These are phyloP conservation scores for Notodonta dromedarius DNA, from an alignment of 2,888 invertebrate genomes.

Conservation along the genomic window DNA sequence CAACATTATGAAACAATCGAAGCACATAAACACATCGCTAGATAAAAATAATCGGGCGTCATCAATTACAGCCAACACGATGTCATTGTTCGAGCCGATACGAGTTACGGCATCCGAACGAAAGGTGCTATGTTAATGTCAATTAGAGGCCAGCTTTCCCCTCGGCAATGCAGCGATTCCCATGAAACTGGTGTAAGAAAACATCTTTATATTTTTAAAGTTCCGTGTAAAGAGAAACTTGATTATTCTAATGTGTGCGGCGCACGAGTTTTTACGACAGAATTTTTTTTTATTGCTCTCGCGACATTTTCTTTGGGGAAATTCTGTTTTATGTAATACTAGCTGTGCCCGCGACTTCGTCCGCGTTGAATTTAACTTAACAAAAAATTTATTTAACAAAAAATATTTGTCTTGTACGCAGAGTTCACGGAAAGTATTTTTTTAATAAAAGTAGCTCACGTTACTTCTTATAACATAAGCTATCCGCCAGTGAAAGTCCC, in stretches of 20 bases:
- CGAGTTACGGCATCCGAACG: constrained; percentile 46
- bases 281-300: constrained; percentile 4
- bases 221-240: constrained; percentile 33
- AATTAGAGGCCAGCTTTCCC: constrained; percentile 65
- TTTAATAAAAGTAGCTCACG: too few relatives aligned
- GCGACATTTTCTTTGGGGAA: not conserved
- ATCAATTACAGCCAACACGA: constrained; percentile 22
- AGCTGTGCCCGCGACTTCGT: too few relatives aligned
- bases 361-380: too few relatives aligned
- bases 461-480: too few relatives aligned
- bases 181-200: constrained; percentile 28
- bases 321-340: not conserved
- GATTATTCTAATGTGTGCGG: constrained; percentile 14
- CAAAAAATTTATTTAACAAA: too few relatives aligned
- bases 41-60: constrained; percentile 8
- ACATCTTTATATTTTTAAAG: constrained; percentile 23
- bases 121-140: constrained; percentile 67
- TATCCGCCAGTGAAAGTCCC: too few relatives aligned
- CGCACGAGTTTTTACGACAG: constrained; percentile 4
- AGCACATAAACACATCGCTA: not conserved
- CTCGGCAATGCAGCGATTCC: constrained; percentile 34
- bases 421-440: too few relatives aligned
- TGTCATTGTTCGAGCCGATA: constrained; percentile 27
- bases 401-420: too few relatives aligned
- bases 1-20: constrained; percentile 3